Base-by-base conservation (phyloP, 2,888 invertebrate genomes). In the Polydesmus complanatus region DNA sequence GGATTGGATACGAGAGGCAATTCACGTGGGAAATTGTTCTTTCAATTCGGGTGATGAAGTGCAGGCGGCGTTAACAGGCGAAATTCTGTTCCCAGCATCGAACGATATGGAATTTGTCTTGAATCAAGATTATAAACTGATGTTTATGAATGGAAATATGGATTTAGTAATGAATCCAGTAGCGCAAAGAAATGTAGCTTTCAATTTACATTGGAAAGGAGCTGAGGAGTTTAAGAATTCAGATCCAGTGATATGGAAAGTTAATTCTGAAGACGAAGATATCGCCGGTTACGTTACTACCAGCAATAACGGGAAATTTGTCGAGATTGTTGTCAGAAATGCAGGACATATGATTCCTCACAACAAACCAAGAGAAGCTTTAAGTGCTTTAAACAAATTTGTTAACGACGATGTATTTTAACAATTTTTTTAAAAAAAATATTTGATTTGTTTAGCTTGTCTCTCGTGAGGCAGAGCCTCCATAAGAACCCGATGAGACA, bases 291-390 rank as follows among this genome's bases (percentile, higher is more conserved):
- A 56, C 26, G 56, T 56, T 1, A 27, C 23, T 14, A n/a, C 21
- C 11, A n/a, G 14, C n/a, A 8, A 8, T 14, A 37, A 37, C 14
- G 21, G 37, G 22, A 14, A 55, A n/a, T 22, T 56, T 27, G 26
- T 26, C 2, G 56, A 56, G 22, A 11, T 56, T 18, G 22, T 56
- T 37, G 11, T 56, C 8, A 47, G 56, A 8, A 19, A 27, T 56
- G 56, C 56, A 3, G 56, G 56, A 22, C 56, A 56, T 47, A 47
- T 48, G 49, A 8, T 56, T 23, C 19, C 48, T 21, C 14, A 56
- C 22, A 48, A 56, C n/a, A 21, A 47, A 56, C 22, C 56, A 5
- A 47, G 47, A 25, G 14, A 22, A 14, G 48, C 48, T 25, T 23
- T 56, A 19, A 22, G 37, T 21, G 23, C 37, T 23, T 8, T 56